phyloP scores from a whole-genome alignment of 2,797 vertebrate genomes.

The Natrix natrix region DNA sequence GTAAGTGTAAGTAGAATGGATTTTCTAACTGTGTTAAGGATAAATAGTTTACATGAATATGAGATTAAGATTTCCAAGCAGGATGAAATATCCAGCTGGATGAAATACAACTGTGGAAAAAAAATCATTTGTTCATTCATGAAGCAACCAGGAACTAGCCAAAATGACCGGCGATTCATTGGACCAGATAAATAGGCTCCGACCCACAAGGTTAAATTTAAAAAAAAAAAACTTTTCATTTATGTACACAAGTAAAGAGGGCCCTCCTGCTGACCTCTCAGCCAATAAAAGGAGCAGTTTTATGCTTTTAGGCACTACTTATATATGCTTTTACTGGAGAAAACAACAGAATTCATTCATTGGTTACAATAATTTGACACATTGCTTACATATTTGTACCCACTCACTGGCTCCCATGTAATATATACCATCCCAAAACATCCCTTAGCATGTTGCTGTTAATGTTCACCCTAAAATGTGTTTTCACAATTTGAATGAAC shows the following conservation, averaged over 20 bases:
- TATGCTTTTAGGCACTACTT: background rate
- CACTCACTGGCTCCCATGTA: background rate
- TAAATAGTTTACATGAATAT: background rate
- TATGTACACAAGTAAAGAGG: background rate
- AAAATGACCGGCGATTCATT: background rate
- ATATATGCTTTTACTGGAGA: background rate
- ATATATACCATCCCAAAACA: background rate
- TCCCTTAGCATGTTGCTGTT: background rate
- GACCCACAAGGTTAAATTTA: background rate
- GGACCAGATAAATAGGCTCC: background rate
- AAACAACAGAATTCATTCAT: background rate
- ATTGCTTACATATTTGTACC: background rate
- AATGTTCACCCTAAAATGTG: background rate
- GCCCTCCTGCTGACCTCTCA: background rate
- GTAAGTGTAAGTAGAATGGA: background rate
- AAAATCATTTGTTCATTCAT: background rate
- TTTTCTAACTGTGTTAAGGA: background rate
- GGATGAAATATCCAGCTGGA: background rate
- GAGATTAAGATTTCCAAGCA: background rate
- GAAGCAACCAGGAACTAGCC: background rate
- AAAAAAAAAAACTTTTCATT: background rate
- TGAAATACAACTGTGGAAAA: background rate
- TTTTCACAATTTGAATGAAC: background rate
- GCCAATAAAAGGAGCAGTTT: background rate
- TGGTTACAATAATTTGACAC: background rate